phyloP scores from a whole-genome alignment of 2,888 invertebrate genomes.

The Melitaea athalia region DNA sequence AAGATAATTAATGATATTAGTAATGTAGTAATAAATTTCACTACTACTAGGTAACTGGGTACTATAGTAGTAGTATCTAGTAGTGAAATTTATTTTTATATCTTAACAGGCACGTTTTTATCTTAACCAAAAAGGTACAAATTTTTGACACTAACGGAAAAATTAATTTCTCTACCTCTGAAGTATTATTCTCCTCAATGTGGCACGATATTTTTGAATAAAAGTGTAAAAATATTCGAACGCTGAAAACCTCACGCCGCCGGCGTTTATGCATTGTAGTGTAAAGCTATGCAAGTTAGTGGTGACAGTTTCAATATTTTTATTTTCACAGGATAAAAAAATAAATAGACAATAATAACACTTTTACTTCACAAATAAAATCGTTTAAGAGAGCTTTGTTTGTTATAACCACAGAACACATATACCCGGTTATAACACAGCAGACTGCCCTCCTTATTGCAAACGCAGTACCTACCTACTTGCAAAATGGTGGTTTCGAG shows the following conservation, averaged over 20 bases:
- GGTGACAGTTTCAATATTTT: not conserved
- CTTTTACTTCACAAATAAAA: no score
- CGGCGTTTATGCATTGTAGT: constrained; percentile 12
- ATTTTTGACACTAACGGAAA: not conserved
- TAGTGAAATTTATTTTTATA: not conserved
- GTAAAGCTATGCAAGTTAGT: constrained; percentile 16
- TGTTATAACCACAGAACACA: no score
- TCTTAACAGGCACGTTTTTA: not conserved
- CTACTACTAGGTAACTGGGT: no score
- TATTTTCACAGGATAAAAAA: not conserved
- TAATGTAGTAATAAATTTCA: no score
- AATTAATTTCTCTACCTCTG: not conserved
- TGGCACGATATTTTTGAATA: constrained; percentile 9
- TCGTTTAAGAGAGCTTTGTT: no score
- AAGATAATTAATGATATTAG: no score
- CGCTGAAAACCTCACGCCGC: constrained; percentile 5
- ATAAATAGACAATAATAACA: not conserved
- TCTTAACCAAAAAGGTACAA: not conserved
- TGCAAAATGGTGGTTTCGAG: no score
- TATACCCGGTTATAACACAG: no score
- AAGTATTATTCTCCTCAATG: not conserved
- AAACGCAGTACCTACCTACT: no score
- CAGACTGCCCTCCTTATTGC: no score
- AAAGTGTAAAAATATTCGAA: constrained; percentile 6
- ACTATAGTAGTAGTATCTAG: no score